Conservation (phyloP, 2,797 vertebrate species). For the Coluber constrictor region DNA sequence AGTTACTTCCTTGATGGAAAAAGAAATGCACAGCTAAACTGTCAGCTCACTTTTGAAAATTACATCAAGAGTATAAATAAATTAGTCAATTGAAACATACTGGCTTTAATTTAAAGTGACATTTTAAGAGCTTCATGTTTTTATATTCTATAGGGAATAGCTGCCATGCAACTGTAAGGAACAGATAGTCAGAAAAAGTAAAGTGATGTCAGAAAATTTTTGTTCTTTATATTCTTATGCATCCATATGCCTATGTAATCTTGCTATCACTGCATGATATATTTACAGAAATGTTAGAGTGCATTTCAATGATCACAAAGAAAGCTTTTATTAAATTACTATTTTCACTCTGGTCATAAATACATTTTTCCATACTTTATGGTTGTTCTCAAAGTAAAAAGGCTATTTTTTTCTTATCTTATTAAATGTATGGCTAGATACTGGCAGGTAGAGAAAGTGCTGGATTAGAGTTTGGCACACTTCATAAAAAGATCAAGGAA, state of each 20-base stretch:
- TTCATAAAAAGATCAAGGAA: not conserved
- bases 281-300: not conserved
- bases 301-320: not conserved
- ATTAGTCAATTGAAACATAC: conserved; percentile 61
- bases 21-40: conserved; percentile 45
- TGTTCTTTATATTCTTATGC: conserved; percentile 9
- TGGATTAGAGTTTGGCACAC: not conserved
- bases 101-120: conserved; percentile 69
- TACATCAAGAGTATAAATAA: conserved; percentile 73
- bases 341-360: not conserved
- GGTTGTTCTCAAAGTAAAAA: not conserved
- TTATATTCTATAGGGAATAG: conserved; percentile 57
- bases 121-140: conserved; percentile 68
- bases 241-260: conserved; percentile 18
- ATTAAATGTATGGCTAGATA: not conserved
- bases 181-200: conserved; percentile 41
- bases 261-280: not conserved
- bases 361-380: not conserved
- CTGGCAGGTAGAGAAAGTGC: not conserved
- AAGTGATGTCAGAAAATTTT: conserved; percentile 38
- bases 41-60: conserved; percentile 62
- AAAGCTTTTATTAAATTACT: conserved; percentile 16
- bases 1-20: conserved; percentile 31
- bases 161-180: conserved; percentile 52
- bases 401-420: not conserved